Base-by-base conservation (phyloP, 1,140 invertebrate genomes). In the Drosophila truncata region DNA sequence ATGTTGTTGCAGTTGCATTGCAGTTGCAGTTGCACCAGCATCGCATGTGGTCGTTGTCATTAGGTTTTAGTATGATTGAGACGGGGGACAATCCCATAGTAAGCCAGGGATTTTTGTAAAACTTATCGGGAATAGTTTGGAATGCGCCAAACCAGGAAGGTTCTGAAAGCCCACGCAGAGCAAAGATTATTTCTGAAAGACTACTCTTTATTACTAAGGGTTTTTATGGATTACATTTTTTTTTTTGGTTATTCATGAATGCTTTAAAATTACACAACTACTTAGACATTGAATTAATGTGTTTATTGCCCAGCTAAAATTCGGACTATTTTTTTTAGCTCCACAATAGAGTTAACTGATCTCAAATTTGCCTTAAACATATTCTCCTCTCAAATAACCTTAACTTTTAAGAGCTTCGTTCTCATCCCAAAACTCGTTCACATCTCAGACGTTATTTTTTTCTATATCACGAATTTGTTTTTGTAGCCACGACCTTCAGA, bases 401-500 rank as follows among this genome's bases (percentile, higher is more conserved):
- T 31, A n/a, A 13, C 23, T 46, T 2, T 27, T 23, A 61, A 49
- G 35, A n/a, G 33, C 23, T 42, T 13, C 41, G 57, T 49, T 59
- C 31, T 23, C 37, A 18, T 33, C n/a, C 8, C 23, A 75, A 69
- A 70, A 58, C 50, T 57, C 41, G 42, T 82, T 78, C 49, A 29
- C 49, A 55, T 66, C 67, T 37, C 23, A 6, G n/a, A 33, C n/a
- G 23, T 27, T 73, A 20, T 58, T 80, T 69, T 69, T 73, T 61
- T 47, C 2, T 23, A 54, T 33, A 25, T 65, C 23, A 29, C 20
- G 16, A 44, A 65, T 78, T 67, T 49, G 10, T 54, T 44, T 20
- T 70, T 55, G 18, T 37, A n/a, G 20, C 27, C 20, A 11, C 61
- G 75, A 73, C 83, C 83, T 87, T 87, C 67, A 39, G 42, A 50